A percentile compares a stretch with the other conserved stretches of the same genome.
phyloP scores from a whole-genome alignment of 2,113 vertebrate genomes.

The Ciconia boyciana region DNA sequence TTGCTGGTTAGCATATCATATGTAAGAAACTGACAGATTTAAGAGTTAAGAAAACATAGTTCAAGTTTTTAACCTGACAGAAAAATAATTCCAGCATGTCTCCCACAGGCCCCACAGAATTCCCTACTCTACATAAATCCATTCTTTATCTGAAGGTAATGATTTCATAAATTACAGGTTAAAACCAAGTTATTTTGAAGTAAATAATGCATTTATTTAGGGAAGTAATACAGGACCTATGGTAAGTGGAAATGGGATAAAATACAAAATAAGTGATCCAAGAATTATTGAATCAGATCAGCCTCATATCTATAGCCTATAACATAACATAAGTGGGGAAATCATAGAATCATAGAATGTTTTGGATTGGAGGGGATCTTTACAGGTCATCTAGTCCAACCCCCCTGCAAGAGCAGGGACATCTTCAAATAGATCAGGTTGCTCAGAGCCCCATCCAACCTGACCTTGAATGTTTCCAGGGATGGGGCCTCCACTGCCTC shows the following conservation, averaged over 20 bases:
- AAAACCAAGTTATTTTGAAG: neutral
- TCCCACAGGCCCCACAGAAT: neutral
- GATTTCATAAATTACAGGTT: neutral
- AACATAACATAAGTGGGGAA: neutral
- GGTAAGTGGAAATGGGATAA: neutral
- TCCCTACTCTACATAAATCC: neutral
- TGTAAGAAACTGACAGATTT: neutral
- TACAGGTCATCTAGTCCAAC: no score
- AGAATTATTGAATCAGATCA: neutral
- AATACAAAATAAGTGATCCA: neutral
- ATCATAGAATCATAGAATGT: no score
- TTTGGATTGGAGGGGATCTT: no score
- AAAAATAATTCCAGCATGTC: neutral
- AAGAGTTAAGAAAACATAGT: neutral
- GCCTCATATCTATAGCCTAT: neutral
- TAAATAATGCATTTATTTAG: neutral
- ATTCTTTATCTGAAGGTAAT: neutral
- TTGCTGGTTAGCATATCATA: neutral
- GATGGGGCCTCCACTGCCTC: no score
- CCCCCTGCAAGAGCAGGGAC: no score
- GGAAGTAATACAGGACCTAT: neutral
- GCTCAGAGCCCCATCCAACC: no score
- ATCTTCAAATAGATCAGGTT: no score
- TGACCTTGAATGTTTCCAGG: no score
- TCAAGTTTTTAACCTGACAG: neutral